Base-by-base conservation (phyloP, 2,113 vertebrate genomes). In the Dermatemys mawii region DNA sequence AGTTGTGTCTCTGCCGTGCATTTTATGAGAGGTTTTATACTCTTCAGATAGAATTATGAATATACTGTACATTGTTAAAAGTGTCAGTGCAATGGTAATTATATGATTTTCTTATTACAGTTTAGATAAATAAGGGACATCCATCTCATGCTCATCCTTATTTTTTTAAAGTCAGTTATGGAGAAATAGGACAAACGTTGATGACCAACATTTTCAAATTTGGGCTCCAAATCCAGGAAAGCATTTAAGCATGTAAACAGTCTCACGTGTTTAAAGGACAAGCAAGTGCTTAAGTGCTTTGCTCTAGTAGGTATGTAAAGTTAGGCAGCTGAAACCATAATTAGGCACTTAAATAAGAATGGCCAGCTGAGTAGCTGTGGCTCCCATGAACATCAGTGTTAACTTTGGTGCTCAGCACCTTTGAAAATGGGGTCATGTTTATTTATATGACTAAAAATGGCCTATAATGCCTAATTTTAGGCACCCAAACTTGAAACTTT, bases 41-140 rank as follows among this genome's bases (percentile, higher is more conserved):
- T 63, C 27, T 82, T 88, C 86, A 90, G 29, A 90, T 51, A 48
- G 41, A 91, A 38, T 60, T 95, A 87, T 17, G 78, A 89, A 90
- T 75, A 81, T 35, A n/a, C 13, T 75, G 86, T 17, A n/a, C 11
- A 73, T 73, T 35, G 60, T 16, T 46, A 87, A 88, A 78, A 80
- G 12, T 14, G 57, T 13, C 48, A 57, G 6, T 8, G 11, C 55
- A 90, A 49, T 60, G 46, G 84, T 4, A 84, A 5, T 12, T 94
- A 57, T 75, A 41, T 44, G 1, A 80, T 0, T 4, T 84, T 89
- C 90, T 90, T 54, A 78, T 27, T 70, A 54, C 29, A 92, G 12
- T 1, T 35, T 50, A 1, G 9, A 53, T 88, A 41, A 88, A 82
- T 27, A 93, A 19, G 41, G 46, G 32, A 2, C 11, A 41, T 8